A percentile compares a stretch with the other conserved stretches of the same genome.
Evolutionary conservation across 2,113 vertebrate genomes (phyloP).

Genomic region (Sorex fumeus): DNA sequence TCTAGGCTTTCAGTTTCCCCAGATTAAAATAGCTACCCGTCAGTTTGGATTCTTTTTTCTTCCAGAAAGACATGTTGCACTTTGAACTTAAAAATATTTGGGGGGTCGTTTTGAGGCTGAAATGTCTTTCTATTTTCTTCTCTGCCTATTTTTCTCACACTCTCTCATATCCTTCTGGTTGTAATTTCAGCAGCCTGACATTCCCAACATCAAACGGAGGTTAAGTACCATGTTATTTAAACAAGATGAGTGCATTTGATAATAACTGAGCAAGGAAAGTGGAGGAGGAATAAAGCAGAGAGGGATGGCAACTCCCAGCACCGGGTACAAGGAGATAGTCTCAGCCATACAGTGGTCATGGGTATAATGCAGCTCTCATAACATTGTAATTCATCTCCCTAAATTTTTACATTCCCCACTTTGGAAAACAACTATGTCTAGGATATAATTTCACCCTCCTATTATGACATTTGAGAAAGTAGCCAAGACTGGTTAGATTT

Average conservation of each 20-base stretch:
- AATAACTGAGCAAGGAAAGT: slow-evolving; percentile 76
- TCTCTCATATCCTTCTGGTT: slow-evolving; percentile 67
- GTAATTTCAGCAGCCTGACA: slow-evolving; percentile 79
- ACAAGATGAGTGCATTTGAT: slow-evolving; percentile 85
- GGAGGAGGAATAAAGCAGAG: slow-evolving; percentile 70
- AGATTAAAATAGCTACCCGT: slow-evolving; percentile 41
- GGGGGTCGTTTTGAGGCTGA: slow-evolving; percentile 11
- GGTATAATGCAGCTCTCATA: slow-evolving; percentile 73
- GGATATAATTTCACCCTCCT: slow-evolving; percentile 81
- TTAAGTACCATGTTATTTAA: slow-evolving; percentile 85
- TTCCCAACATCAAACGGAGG: slow-evolving; percentile 85
- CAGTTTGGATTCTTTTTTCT: slow-evolving; percentile 54
- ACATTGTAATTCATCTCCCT: slow-evolving; percentile 71
- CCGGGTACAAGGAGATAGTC: slow-evolving; percentile 28
- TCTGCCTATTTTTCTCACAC: slow-evolving; percentile 27
- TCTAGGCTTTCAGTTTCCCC: background rate
- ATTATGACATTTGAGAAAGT: slow-evolving; percentile 82
- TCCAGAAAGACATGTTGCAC: slow-evolving; percentile 54
- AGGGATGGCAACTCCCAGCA: slow-evolving; percentile 33
- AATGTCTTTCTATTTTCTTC: slow-evolving; percentile 69
- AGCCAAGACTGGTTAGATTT: slow-evolving; percentile 79
- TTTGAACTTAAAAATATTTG: slow-evolving; percentile 68
- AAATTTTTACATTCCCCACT: slow-evolving; percentile 78
- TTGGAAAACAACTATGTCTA: slow-evolving; percentile 78
- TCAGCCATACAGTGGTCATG: slow-evolving; percentile 1